Conservation (phyloP, 2,797 vertebrate species). For the Taeniopygia guttata region DNA sequence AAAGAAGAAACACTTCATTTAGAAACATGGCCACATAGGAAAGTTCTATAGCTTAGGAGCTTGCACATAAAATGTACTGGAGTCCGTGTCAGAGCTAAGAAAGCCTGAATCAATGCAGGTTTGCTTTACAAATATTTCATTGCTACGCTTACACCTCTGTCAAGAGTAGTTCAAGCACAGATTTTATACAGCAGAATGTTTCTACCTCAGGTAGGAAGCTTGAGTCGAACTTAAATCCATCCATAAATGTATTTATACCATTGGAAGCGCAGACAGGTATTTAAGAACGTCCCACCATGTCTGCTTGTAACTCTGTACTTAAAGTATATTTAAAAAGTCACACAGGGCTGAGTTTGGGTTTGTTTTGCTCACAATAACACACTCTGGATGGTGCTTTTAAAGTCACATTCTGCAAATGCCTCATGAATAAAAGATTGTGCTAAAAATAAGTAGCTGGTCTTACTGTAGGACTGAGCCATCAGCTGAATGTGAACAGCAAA, state of each 20-base stretch:
- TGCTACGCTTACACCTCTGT: neutral
- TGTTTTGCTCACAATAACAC: neutral
- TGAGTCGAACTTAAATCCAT: neutral
- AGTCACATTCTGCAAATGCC: neutral
- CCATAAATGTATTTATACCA: neutral
- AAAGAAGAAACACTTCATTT: neutral
- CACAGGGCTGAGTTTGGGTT: neutral
- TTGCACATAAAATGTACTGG: neutral
- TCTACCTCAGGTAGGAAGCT: neutral
- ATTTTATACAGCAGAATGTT: neutral
- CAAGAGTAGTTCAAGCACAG: neutral
- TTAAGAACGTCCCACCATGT: neutral
- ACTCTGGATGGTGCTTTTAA: neutral
- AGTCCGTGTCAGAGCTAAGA: neutral
- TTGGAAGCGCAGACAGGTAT: neutral
- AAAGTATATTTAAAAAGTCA: neutral
- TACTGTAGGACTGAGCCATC: neutral
- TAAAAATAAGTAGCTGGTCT: neutral
- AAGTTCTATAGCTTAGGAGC: neutral
- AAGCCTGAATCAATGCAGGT: neutral
- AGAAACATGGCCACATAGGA: neutral
- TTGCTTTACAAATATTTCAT: neutral
- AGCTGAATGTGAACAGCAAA: neutral
- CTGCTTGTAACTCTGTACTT: neutral
- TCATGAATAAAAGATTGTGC: neutral